Conservation (phyloP, 2,888 invertebrate genomes). For the Epistrophe grossulariae region DNA sequence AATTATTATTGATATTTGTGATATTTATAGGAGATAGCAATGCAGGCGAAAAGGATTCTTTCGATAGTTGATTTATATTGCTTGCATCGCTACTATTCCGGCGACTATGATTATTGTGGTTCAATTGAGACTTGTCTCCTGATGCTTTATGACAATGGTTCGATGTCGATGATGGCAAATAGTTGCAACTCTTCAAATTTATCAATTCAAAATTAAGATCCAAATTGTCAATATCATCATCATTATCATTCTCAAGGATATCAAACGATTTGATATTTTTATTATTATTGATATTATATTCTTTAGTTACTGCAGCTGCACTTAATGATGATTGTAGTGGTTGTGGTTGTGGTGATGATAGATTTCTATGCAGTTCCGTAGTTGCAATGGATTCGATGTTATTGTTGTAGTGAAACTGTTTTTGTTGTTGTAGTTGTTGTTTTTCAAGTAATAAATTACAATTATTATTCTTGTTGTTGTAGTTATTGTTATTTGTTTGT, state of each 20-base stretch:
- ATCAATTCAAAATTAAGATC: conserved; percentile 63
- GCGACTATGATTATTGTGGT: neutral
- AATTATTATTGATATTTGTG: neutral
- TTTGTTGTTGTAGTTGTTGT: conserved; percentile 59
- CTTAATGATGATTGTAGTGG: conserved; percentile 65
- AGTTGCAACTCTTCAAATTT: conserved; percentile 45
- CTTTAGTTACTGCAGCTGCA: conserved; percentile 7
- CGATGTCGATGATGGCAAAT: conserved; percentile 29
- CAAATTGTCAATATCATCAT: conserved; percentile 55
- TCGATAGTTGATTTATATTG: conserved; percentile 46
- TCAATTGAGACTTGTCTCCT: neutral
- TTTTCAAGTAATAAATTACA: conserved; percentile 60
- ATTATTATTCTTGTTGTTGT: conserved; percentile 50
- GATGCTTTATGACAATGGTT: conserved; percentile 29
- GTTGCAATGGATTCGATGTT: conserved; percentile 73
- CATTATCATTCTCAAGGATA: conserved; percentile 52
- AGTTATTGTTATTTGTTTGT: conserved; percentile 64
- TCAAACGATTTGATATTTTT: conserved; percentile 13
- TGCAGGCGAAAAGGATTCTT: conserved; percentile 43
- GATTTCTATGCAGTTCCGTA: conserved; percentile 66
- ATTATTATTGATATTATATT: neutral
- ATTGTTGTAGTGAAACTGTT: conserved; percentile 60
- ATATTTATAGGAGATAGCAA: conserved; percentile 40
- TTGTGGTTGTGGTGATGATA: conserved; percentile 48
- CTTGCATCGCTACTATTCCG: conserved; percentile 57